These are phyloP conservation scores for Cherax quadricarinatus DNA, from an alignment of 1,140 invertebrate genomes.

Conservation along the genomic window DNA sequence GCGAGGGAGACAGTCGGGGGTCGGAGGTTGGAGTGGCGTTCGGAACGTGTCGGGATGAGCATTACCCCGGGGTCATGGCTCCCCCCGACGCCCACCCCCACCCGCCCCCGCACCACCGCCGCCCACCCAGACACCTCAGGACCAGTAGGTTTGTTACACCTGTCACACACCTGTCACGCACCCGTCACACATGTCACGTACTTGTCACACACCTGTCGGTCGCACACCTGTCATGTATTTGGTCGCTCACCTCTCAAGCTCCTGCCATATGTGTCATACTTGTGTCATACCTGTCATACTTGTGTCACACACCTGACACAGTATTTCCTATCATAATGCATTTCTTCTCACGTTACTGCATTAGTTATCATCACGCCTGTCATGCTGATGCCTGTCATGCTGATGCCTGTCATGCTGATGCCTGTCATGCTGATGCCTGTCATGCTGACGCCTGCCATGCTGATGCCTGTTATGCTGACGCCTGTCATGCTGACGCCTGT, in stretches of 20 bases:
- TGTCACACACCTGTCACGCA: background rate
- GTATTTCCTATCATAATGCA: too few relatives aligned
- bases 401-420: too few relatives aligned
- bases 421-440: too few relatives aligned
- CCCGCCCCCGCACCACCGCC: constrained; percentile 21
- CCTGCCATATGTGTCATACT: background rate
- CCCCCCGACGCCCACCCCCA: background rate
- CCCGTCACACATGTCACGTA: background rate
- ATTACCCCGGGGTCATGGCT: background rate
- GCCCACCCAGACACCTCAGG: constrained; percentile 21
- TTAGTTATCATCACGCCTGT: too few relatives aligned
- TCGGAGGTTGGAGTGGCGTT: background rate
- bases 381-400: too few relatives aligned
- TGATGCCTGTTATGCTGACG: too few relatives aligned
- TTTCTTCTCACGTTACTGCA: too few relatives aligned
- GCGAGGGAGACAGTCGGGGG: background rate
- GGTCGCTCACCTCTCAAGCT: background rate
- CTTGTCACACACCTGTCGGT: background rate
- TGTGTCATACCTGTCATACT: too few relatives aligned
- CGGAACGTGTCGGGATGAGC: background rate
- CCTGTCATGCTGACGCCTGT: too few relatives aligned
- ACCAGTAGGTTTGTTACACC: constrained; percentile 30
- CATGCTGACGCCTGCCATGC: too few relatives aligned
- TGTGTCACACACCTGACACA: too few relatives aligned
- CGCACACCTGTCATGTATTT: too few relatives aligned